Evolutionary conservation across 92 coral and sea anemone genomes (phyloP).

Genomic region (Zoanthus sociatus): DNA sequence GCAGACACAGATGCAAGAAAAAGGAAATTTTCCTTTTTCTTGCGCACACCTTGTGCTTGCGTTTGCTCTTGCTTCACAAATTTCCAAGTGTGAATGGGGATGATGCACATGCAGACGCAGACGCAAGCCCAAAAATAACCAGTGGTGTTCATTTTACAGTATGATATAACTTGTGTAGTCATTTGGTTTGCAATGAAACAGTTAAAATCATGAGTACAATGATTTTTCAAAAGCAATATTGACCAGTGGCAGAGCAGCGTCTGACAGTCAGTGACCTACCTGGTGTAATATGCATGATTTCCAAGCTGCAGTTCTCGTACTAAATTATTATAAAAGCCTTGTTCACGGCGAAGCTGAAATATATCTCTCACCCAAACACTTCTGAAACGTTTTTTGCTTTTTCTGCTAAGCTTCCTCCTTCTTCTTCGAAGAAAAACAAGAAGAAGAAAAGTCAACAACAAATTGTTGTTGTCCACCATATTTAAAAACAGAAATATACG

Average conservation of each 20-base stretch:
- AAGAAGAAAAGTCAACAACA: constrained; percentile 1
- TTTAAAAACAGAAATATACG: background rate
- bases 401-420: background rate
- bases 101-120: too few species aligned
- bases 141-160: background rate
- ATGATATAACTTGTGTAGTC: background rate
- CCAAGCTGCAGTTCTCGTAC: background rate
- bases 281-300: background rate
- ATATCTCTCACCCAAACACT: constrained; percentile 7
- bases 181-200: constrained; percentile 3
- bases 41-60: too few species aligned
- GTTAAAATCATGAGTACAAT: background rate
- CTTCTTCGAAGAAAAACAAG: constrained; percentile 7
- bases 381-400: background rate
- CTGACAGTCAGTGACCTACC: constrained; percentile 10
- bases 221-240: background rate
- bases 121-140: constrained; percentile 1
- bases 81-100: too few species aligned
- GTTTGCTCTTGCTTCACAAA: too few species aligned
- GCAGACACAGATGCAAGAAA: too few species aligned
- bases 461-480: background rate
- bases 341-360: constrained; percentile 19
- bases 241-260: background rate
- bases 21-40: too few species aligned
- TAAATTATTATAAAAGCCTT: constrained; percentile 18